Evolutionary conservation across 64 coral and sea anemone genomes (phyloP), one percentile per base, ranked within the genome.

Genomic region (Cladopsammia gracilis): DNA sequence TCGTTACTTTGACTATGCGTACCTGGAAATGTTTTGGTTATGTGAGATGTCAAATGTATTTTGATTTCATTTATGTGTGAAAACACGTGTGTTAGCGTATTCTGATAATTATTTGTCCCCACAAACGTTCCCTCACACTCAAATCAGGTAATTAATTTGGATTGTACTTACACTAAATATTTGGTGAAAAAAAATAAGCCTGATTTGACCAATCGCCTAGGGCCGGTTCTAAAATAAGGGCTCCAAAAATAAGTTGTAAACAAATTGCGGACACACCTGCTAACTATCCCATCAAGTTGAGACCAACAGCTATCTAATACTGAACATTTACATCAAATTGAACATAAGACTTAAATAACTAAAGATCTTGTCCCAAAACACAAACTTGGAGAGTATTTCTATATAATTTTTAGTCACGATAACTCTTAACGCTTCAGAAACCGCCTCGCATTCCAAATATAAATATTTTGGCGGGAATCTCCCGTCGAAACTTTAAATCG

Each of bases 391-490:
- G 64, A 48, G 18, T 6, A 4, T 20, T 48, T 22, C 46, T 18
- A 7, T 26, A 3, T 19, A 8, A 46, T 19, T 82, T 64, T 46
- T 46, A 20, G 25, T 13, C 10, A 23, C 25, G 16, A 42, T 60
- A 34, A 34, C 23, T 42, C 14, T 6, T 3, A 5, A 64, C 10
- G 15, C 14, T 43, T 46, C 18, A 19, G 79, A 47, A 48, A 62
- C 12, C 20, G 15, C 76, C 13, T 64, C 13, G 71, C 46, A 43
- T 92, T 93, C 77, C 24, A 82, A 89, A 87, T 59, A 70, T 67
- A 77, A 86, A 82, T 82, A 89, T 94, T 76, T 94, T 89, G 92
- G 88, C 92, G 88, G 62, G 78, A 75, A 83, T 54, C 66, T 70
- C 74, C 59, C 43, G 60, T 72, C 14, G 12, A 3, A 25, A 86